These are phyloP conservation scores for Dysmachus trigonus DNA, from an alignment of 2,888 invertebrate species.

Conservation along the genomic window DNA sequence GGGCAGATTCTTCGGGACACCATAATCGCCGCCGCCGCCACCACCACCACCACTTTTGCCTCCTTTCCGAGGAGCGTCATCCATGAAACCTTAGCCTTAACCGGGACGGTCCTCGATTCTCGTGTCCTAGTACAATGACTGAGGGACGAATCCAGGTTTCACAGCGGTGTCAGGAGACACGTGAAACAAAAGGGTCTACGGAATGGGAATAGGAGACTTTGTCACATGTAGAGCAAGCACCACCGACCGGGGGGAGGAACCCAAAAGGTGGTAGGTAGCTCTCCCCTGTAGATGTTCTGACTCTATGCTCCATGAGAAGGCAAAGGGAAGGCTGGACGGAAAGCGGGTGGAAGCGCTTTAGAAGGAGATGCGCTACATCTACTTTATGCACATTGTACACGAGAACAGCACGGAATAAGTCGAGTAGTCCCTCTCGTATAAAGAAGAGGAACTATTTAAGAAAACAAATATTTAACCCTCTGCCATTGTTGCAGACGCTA, in stretches of 20 bases:
- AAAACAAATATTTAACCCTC: constrained; percentile 51
- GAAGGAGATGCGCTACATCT: constrained; percentile 3
- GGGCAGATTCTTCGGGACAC: background rate
- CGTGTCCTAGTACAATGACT: constrained; percentile 15
- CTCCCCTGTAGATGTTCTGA: background rate
- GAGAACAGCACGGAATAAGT: constrained; percentile 31
- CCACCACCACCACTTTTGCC: background rate
- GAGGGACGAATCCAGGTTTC: constrained; percentile 11
- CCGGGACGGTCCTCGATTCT: constrained; percentile 10
- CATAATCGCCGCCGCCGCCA: background rate
- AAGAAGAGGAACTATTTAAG: constrained; percentile 50
- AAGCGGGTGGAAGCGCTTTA: background rate
- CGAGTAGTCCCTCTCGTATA: constrained; percentile 38
- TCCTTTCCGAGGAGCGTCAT: background rate
- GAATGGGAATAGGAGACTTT: constrained; percentile 36
- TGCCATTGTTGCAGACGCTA: constrained; percentile 48
- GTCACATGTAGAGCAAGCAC: constrained; percentile 11
- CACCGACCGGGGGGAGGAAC: background rate
- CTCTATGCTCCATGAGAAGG: background rate
- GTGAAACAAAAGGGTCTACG: constrained; percentile 11
- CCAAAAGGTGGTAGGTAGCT: background rate
- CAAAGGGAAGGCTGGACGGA: background rate
- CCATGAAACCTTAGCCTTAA: background rate
- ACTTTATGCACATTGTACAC: constrained; percentile 21
- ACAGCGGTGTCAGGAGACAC: constrained; percentile 32